Conservation (phyloP, 2,888 invertebrate species). For the Synanthedon formicaeformis region DNA sequence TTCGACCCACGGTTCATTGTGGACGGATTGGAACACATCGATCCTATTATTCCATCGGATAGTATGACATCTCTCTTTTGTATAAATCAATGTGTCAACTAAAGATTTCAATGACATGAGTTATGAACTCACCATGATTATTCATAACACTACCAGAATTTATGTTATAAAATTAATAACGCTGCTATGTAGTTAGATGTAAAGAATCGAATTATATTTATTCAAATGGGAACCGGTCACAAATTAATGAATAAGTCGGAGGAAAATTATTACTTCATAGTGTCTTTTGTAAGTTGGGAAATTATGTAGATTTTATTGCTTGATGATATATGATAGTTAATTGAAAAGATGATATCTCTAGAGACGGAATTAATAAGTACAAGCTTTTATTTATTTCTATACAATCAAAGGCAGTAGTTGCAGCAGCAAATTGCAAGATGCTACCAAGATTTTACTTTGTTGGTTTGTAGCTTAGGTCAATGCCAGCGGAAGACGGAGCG, state of each 20-base stretch:
- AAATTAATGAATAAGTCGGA: conserved; percentile 8
- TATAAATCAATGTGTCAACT: conserved; percentile 27
- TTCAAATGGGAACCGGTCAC: conserved; percentile 9
- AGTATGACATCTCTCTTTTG: conserved; percentile 20
- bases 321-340: not conserved
- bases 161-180: not conserved
- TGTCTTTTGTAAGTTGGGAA: conserved; percentile 6
- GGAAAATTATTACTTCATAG: conserved; percentile 7
- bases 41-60: conserved; percentile 35
- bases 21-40: conserved; percentile 36
- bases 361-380: not conserved
- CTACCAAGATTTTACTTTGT: not conserved
- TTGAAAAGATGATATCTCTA: not conserved
- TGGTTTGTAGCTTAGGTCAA: conserved; percentile 32
- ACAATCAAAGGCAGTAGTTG: not conserved
- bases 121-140: conserved; percentile 3
- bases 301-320: conserved; percentile 4
- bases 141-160: not conserved
- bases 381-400: too few relatives aligned
- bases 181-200: not conserved
- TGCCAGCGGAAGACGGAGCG: conserved; percentile 42
- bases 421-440: not conserved
- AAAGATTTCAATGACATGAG: conserved; percentile 6
- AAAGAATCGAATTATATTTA: conserved; percentile 16
- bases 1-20: conserved; percentile 53